Evolutionary conservation across 2,113 vertebrate species (phyloP), one percentile per base, ranked within the genome.

Genomic region (Anarrhichthys ocellatus): DNA sequence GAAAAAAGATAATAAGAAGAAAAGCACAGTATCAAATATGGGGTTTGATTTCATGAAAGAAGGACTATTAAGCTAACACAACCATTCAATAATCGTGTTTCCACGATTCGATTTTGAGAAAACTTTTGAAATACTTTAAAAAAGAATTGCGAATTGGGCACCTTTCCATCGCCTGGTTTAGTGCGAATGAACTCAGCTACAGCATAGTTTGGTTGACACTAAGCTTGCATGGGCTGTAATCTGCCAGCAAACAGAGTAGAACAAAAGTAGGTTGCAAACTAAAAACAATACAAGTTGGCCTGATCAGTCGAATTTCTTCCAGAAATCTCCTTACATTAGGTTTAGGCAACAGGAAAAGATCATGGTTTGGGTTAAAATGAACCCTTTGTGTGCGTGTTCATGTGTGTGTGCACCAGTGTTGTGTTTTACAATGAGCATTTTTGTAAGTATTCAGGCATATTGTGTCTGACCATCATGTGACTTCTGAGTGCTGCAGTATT

Each of bases 361-460:
- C 5, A 52, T 52, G 9, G 20, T 18, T 48, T 17, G 46, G 46
- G 46, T 48, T 48, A 1, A 48, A 18, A 48, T 48, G 0, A 61
- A 32, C 58, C 58, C 58, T 18, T 18, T 32, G 44, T 46, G 44
- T 15, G 42, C 15, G 42, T 44, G 14, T 44, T 2, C n/a, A 2
- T 54, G 7, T 54, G 20, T 56, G 54, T n/a, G 22, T 14, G 54
- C 5, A 58, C 0, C n/a, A 71, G 50, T 32, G 32, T 52, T 29
- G 40, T 50, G 66, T 11, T 65, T 22, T 15, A 56, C 29, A 27
- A 38, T 72, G 50, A 46, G 1, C 14, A 58, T n/a, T 69, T 70
- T 46, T 80, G 7, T 58, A 64, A 52, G 7, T 62, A 44, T 78
- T 69, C 42, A 65, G 15, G 52, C 24, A 59, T 71, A 54, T 56